A percentile compares a stretch with the other conserved stretches of the same genome.
phyloP scores from a whole-genome alignment of 1,140 invertebrate species.

The Lordiphosa mommai region DNA sequence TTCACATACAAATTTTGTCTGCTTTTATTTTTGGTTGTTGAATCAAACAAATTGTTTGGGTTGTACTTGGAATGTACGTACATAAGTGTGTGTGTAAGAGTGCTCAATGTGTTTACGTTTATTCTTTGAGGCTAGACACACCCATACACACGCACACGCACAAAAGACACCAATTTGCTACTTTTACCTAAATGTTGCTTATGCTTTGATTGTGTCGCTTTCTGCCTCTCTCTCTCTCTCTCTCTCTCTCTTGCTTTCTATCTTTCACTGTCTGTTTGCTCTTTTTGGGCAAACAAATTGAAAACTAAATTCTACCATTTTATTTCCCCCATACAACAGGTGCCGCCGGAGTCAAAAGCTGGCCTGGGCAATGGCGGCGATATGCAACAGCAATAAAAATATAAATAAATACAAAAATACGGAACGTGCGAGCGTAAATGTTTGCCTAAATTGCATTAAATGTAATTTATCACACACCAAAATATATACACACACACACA shows the following conservation, averaged over 20 bases:
- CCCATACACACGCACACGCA: constrained; percentile 11
- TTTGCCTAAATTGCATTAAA: constrained; percentile 64
- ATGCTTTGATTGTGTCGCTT: constrained; percentile 63
- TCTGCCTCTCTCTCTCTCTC: constrained; percentile 1
- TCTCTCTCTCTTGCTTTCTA: not conserved
- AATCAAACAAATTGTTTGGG: constrained; percentile 49
- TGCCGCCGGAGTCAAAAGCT: constrained; percentile 87
- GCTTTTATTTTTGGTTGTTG: constrained; percentile 29
- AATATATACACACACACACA: constrained; percentile 12
- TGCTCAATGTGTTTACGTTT: constrained; percentile 30
- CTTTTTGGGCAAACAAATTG: not conserved
- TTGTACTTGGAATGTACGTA: constrained; percentile 21
- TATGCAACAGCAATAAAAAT: constrained; percentile 73
- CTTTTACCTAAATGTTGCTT: constrained; percentile 69
- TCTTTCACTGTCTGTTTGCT: not conserved
- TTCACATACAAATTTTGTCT: constrained; percentile 25
- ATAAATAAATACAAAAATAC: constrained; percentile 26
- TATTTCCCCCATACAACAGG: constrained; percentile 63
- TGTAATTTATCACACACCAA: constrained; percentile 51
- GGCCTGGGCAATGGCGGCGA: constrained; percentile 85
- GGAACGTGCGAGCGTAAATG: constrained; percentile 47
- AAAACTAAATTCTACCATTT: constrained; percentile 26
- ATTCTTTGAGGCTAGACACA: constrained; percentile 17
- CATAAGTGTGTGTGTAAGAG: constrained; percentile 31
- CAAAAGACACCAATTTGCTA: constrained; percentile 35